Conservation (phyloP, 1,140 invertebrate genomes). For the Gonioctena quinquepunctata region DNA sequence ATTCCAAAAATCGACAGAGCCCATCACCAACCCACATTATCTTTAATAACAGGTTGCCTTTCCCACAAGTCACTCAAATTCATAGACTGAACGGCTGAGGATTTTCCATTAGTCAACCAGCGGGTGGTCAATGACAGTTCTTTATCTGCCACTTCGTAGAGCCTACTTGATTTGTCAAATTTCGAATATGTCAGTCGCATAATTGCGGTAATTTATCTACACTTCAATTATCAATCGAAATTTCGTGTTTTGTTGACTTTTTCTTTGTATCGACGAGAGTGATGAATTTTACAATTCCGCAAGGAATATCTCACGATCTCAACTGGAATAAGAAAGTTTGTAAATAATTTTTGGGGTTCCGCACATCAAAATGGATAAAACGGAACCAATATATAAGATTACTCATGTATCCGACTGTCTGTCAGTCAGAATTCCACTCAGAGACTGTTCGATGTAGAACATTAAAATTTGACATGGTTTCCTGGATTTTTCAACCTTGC, state of each 20-base stretch:
- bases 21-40: conserved; percentile 1
- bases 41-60: conserved; percentile 19
- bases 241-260: not conserved
- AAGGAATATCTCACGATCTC: not conserved
- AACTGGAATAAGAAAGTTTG: too few relatives aligned
- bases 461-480: too few relatives aligned
- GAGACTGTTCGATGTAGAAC: too few relatives aligned
- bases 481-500: too few relatives aligned
- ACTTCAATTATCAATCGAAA: conserved; percentile 23
- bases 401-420: too few relatives aligned
- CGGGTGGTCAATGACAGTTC: conserved; percentile 24
- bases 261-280: too few relatives aligned
- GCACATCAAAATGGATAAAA: too few relatives aligned
- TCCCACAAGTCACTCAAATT: conserved; percentile 25
- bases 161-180: conserved; percentile 26
- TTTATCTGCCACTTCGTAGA: conserved; percentile 17
- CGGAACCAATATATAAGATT: too few relatives aligned
- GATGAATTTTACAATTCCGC: not conserved
- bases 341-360: too few relatives aligned
- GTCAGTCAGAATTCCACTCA: too few relatives aligned
- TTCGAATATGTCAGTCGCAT: conserved; percentile 21
- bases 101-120: conserved; percentile 25
- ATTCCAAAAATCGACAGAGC: not conserved
- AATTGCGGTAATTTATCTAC: conserved; percentile 23
- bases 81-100: conserved; percentile 12